Conservation (phyloP, 2,113 vertebrate genomes). For the Psittacus erithacus region DNA sequence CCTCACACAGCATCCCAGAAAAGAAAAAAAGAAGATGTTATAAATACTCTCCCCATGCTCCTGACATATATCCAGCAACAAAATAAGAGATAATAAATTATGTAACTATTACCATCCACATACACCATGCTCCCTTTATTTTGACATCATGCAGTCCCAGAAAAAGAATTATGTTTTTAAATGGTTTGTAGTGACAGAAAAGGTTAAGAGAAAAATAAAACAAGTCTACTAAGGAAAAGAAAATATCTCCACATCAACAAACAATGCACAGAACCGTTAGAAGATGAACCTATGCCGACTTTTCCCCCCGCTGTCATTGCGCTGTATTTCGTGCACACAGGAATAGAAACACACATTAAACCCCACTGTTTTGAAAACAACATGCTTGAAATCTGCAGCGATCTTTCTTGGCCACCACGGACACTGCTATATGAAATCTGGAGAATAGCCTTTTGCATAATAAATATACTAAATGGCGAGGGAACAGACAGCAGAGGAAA, state of each 20-base stretch:
- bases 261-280: not conserved
- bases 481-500: not conserved
- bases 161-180: not conserved
- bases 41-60: slow-evolving; percentile 46
- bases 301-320: not conserved
- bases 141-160: not conserved
- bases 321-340: not conserved
- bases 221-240: not conserved
- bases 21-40: not conserved
- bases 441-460: not conserved
- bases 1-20: slow-evolving; percentile 8
- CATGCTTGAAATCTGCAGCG: not conserved
- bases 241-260: not conserved
- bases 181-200: not conserved
- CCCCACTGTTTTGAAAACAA: not conserved
- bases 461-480: not conserved
- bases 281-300: not conserved
- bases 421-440: not conserved
- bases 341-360: not conserved
- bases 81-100: slow-evolving; percentile 51
- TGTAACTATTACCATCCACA: slow-evolving; percentile 40
- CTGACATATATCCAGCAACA: slow-evolving; percentile 23
- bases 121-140: not conserved
- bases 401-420: not conserved
- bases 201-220: not conserved